Evolutionary conservation across 2,113 vertebrate genomes (phyloP), one percentile per base, ranked within the genome.

Genomic region (Martes martes): DNA sequence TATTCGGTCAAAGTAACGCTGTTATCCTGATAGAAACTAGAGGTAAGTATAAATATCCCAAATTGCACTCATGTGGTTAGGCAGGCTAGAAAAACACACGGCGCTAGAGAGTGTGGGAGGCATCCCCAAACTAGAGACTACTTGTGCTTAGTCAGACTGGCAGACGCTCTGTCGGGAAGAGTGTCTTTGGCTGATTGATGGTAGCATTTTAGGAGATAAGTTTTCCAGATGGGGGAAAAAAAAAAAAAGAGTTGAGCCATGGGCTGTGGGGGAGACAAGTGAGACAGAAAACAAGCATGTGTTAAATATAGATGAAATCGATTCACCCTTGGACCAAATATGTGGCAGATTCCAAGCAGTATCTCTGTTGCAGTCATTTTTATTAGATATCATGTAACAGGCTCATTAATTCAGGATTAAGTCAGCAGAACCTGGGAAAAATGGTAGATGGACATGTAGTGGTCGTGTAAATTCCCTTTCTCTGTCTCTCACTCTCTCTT

Each of bases 111-210:
- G 82, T 96, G 98, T 98, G 97, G 98, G 98, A 98, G 98, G 98
- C 98, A 93, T 95, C 96, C 97, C 98, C 89, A 97, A 98, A 98
- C 98, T 97, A 98, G 98, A 98, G 98, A 98, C 98, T 98, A 92
- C 98, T 98, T 99, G 98, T 97, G 98, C 98, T 97, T 96, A 91
- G 96, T 98, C 98, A 98, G 96, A 98, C 98, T 96, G 98, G 98
- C 98, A 98, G 97, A 98, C 96, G 73, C 98, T 97, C 97, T 97
- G 96, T 96, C 92, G 52, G 96, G 98, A 98, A 98, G 96, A 95
- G 95, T 97, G 98, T 98, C 96, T 98, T 98, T 89, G 96, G 93
- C 90, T 99, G 98, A 98, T 98, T 98, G 98, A 98, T 98, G 97
- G 97, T 93, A 98, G 94, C 78, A 76, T 91, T 95, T 97, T 98